Evolutionary conservation across 2,113 vertebrate genomes (phyloP), one percentile per base, ranked within the genome.

Genomic region (Cyprinodon variegatus): DNA sequence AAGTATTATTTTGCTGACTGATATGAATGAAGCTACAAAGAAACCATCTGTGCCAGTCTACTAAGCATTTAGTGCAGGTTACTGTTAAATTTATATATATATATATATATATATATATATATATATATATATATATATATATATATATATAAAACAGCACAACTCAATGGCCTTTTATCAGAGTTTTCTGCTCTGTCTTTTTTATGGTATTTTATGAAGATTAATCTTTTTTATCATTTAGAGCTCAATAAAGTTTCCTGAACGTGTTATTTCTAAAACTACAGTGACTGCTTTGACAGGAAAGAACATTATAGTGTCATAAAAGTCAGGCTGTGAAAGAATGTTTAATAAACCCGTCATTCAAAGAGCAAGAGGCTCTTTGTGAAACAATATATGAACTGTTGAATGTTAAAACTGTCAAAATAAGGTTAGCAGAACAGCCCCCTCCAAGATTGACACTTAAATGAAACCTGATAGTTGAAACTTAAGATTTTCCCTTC

Each of bases 1-100:
- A 77, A 43, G 74, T 17, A 61, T 63, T 77, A 2, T 63, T 59
- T 79, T 11, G 57, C 61, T 70, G 22, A 20, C 43, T 53, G 46
- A 15, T 22, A n/a, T 45, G 17, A 65, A 36, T 72, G n/a, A 69
- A 75, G 70, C n/a, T 48, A 9, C 40, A 73, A 41, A 3, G 13
- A 50, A 4, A 10, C 53, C 61, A 17, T 68, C 2, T 36, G 40
- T 37, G 61, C 68, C 48, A 8, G 22, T 78, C 29, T 4, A 65
- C 39, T 43, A 13, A 66, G 29, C 68, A 62, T 22, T 72, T 12
- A 73, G 39, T 41, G 59, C 57, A 37, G 38, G 29, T 68, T 17
- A 73, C 70, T 72, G 69, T 66, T 3, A n/a, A 78, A 11, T 61
- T n/a, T 48, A 17, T 14, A 6, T n/a, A 57, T n/a, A 37, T 12